Evolutionary conservation across 2,113 vertebrate genomes (phyloP).

Genomic region (Macheiramphus alcinus): DNA sequence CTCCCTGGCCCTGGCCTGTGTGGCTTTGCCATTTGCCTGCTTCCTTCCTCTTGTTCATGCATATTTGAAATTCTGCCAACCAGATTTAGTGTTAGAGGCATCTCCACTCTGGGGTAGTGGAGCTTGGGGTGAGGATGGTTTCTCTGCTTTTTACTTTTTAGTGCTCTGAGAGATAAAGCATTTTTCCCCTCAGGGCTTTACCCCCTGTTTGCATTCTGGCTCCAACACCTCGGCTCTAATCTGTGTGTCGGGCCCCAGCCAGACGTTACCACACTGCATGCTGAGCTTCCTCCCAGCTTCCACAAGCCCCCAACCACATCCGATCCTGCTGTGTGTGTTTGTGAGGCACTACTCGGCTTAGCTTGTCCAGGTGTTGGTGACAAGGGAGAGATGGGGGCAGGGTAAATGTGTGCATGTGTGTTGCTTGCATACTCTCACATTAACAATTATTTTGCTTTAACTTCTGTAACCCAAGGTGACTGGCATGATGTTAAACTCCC

Average conservation of each 20-base stretch:
- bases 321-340: slow-evolving; percentile 39
- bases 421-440: neutral
- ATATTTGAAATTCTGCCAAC: neutral
- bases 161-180: neutral
- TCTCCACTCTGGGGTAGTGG: neutral
- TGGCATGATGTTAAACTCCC: neutral
- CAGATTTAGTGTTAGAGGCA: neutral
- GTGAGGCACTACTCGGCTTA: neutral
- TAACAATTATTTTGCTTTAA: neutral
- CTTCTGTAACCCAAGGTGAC: neutral
- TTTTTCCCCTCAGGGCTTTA: neutral
- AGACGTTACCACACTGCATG: slow-evolving; percentile 55
- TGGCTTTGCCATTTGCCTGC: slow-evolving; percentile 66
- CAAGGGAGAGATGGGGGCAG: slow-evolving; percentile 38
- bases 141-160: neutral
- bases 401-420: neutral
- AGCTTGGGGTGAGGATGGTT: neutral
- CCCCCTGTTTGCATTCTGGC: neutral
- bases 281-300: slow-evolving; percentile 73
- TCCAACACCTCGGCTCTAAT: slow-evolving; percentile 54
- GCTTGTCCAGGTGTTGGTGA: neutral
- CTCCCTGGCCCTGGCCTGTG: neutral
- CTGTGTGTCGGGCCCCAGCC: slow-evolving; percentile 65
- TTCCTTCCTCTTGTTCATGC: slow-evolving; percentile 42
- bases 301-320: slow-evolving; percentile 79